Evolutionary conservation across 2,113 vertebrate species (phyloP).

Genomic region (Osmerus mordax): DNA sequence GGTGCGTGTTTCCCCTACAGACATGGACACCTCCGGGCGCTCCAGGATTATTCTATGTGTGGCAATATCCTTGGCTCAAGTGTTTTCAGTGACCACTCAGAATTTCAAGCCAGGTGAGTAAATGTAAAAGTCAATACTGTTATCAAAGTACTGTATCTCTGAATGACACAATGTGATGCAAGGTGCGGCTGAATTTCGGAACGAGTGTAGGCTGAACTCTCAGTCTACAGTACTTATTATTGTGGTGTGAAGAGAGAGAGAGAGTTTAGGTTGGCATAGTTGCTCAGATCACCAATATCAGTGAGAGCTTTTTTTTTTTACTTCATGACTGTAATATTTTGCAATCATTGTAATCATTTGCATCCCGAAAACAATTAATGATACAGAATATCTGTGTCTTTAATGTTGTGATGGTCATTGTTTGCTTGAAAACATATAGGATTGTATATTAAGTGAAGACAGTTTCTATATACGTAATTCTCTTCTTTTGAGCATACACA

Average conservation of each 20-base stretch:
- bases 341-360: no score
- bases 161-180: not conserved
- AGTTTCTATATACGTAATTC: not conserved
- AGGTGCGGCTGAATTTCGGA: not conserved
- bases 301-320: no score
- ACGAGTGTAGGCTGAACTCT: not conserved
- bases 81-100: conserved; percentile 61
- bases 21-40: conserved; percentile 52
- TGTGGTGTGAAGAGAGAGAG: no score
- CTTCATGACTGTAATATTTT: no score
- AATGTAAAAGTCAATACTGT: not conserved
- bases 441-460: not conserved
- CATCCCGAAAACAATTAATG: no score
- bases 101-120: conserved; percentile 61
- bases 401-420: not conserved
- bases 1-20: conserved; percentile 44
- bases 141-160: no score
- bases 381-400: not conserved
- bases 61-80: conserved; percentile 58
- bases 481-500: not conserved
- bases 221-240: no score
- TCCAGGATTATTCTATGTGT: conserved; percentile 62
- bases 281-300: no score
- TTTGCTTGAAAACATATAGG: not conserved
- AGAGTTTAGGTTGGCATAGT: no score